Conservation (phyloP, 2,888 invertebrate genomes). For the Eueremaeus valkanovi region DNA sequence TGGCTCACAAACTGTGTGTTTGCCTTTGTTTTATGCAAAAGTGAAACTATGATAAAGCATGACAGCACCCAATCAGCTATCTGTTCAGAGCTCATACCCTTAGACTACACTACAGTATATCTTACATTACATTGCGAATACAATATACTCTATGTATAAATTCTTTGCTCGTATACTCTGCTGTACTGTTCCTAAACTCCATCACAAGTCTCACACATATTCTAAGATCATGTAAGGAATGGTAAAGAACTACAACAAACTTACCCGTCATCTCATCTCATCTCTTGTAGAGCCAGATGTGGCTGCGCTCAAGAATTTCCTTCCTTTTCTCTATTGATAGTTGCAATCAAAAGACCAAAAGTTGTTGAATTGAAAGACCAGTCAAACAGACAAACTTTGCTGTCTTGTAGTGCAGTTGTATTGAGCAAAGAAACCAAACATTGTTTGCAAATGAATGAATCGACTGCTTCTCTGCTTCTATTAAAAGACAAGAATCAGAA, state of each 20-base stretch:
- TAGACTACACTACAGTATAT: background rate
- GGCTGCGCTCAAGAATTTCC: conserved; percentile 4
- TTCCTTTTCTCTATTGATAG: conserved; percentile 5
- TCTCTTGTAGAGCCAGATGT: conserved; percentile 24
- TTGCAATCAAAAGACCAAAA: background rate
- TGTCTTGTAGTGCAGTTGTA: background rate
- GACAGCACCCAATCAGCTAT: conserved; percentile 12
- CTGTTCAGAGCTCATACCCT: too few relatives aligned
- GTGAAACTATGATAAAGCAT: conserved; percentile 20
- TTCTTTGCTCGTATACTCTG: too few relatives aligned
- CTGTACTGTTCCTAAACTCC: too few relatives aligned
- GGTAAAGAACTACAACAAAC: background rate
- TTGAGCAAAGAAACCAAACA: background rate
- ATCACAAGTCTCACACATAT: too few relatives aligned
- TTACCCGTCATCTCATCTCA: conserved; percentile 10
- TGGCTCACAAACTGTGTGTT: background rate
- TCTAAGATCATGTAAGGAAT: too few relatives aligned
- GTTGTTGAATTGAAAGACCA: background rate
- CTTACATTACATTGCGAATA: too few relatives aligned
- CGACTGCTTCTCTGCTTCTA: too few relatives aligned
- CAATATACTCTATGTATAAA: too few relatives aligned
- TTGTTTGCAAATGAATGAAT: background rate
- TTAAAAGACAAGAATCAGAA: background rate
- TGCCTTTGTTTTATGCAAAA: conserved; percentile 35
- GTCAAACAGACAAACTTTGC: background rate